Percentiles rank a stretch among this genome's conserved stretches.
These are phyloP conservation scores for Pteronura brasiliensis DNA, from an alignment of 2,113 vertebrate genomes.

Conservation along the genomic window DNA sequence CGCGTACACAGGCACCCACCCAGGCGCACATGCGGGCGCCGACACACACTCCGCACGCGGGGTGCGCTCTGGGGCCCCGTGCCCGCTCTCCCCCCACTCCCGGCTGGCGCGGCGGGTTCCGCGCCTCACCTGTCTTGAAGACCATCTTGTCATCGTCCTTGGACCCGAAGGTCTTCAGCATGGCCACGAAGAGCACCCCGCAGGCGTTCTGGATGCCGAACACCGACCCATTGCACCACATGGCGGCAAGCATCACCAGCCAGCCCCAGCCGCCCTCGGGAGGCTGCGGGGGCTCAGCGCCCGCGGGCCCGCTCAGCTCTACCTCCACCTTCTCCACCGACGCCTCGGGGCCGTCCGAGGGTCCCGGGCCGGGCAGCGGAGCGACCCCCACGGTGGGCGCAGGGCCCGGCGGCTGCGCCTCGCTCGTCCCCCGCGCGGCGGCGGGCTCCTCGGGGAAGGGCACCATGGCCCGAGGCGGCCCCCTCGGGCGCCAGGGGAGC, in stretches of 20 bases:
- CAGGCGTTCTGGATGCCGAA: slow-evolving; percentile 98
- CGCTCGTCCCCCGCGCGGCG: neutral
- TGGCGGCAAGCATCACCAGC: slow-evolving; percentile 96
- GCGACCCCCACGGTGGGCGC: neutral
- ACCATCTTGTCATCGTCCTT: slow-evolving; percentile 83
- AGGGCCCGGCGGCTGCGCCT: neutral
- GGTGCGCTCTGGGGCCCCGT: neutral
- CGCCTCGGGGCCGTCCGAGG: slow-evolving; percentile 46
- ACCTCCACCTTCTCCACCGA: slow-evolving; percentile 35
- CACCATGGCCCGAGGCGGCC: slow-evolving; percentile 61
- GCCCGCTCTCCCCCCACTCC: neutral
- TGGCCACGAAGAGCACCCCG: slow-evolving; percentile 91
- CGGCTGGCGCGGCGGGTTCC: neutral
- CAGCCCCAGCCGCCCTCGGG: slow-evolving; percentile 98
- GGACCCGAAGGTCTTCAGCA: slow-evolving; percentile 88
- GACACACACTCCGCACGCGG: neutral
- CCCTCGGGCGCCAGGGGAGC: neutral
- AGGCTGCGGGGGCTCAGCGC: slow-evolving; percentile 67
- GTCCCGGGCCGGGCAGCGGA: slow-evolving; percentile 77
- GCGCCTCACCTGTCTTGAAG: slow-evolving; percentile 92
- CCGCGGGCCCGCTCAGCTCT: slow-evolving; percentile 55
- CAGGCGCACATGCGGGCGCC: neutral
- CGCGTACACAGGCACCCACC: neutral
- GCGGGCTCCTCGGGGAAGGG: slow-evolving; percentile 43
- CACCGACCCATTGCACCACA: slow-evolving; percentile 98